Conservation (phyloP, 2,797 vertebrate species). For the Sebastiscus tertius region DNA sequence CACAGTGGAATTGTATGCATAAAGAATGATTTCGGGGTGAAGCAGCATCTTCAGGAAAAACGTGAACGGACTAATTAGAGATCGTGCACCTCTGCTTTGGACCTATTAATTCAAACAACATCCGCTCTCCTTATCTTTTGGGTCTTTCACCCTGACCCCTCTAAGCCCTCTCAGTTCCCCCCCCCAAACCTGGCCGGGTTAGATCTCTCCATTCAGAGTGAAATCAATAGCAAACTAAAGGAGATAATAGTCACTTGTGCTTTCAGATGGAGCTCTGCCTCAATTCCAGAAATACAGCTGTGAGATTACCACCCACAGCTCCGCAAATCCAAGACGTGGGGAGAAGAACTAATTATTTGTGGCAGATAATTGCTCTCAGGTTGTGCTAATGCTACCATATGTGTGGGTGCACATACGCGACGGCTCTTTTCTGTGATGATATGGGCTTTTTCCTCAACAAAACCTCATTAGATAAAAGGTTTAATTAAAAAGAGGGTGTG, state of each 20-base stretch:
- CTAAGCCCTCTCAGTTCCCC: constrained; percentile 15
- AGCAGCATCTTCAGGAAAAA: constrained; percentile 26
- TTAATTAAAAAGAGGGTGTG: constrained; percentile 49
- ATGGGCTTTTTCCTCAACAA: constrained; percentile 26
- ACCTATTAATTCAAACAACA: constrained; percentile 29
- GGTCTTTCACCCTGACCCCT: constrained; percentile 29
- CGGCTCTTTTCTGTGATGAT: constrained; percentile 43
- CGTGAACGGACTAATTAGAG: constrained; percentile 43
- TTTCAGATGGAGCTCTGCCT: constrained; percentile 61
- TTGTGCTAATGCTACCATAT: constrained; percentile 52
- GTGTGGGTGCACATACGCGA: constrained; percentile 59
- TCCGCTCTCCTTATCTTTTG: constrained; percentile 20
- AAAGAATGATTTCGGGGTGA: constrained; percentile 16
- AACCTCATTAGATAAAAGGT: constrained; percentile 61
- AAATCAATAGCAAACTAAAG: constrained; percentile 67
- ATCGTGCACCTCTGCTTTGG: constrained; percentile 1
- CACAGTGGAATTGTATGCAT: constrained; percentile 29
- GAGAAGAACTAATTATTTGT: constrained; percentile 75
- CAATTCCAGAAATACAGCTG: constrained; percentile 64
- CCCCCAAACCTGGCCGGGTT: constrained; percentile 35
- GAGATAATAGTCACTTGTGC: constrained; percentile 66
- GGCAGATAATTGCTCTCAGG: constrained; percentile 73
- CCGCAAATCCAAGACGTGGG: constrained; percentile 63
- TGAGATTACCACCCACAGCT: constrained; percentile 71
- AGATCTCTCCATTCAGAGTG: constrained; percentile 45